Percentiles rank a stretch among this genome's conserved stretches.
These are phyloP conservation scores for Papilio helenus DNA, from an alignment of 1,140 invertebrate genomes.

Conservation along the genomic window DNA sequence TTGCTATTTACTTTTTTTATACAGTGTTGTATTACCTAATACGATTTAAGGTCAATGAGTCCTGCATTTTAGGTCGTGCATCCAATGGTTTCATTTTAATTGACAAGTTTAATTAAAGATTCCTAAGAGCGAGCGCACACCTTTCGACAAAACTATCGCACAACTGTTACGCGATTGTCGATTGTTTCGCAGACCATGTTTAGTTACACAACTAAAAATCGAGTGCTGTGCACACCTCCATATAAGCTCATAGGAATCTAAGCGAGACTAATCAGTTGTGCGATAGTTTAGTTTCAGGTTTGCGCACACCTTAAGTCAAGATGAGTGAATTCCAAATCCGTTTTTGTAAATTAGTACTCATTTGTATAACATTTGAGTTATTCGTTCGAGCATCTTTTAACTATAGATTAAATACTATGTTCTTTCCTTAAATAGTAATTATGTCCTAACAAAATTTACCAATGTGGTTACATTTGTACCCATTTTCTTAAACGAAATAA, in stretches of 20 bases:
- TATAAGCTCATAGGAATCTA: too few species aligned
- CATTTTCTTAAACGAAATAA: neutral
- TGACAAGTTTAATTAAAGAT: neutral
- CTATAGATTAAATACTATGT: neutral
- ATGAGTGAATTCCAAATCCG: neutral
- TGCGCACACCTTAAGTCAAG: neutral
- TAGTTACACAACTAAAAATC: too few species aligned
- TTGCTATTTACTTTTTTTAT: neutral
- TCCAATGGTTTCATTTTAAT: conserved; percentile 9
- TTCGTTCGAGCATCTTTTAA: neutral
- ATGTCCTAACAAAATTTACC: neutral
- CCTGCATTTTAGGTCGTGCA: conserved; percentile 24
- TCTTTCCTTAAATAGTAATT: neutral
- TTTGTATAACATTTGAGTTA: neutral
- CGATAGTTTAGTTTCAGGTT: too few species aligned
- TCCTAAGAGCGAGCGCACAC: neutral
- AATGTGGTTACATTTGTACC: neutral
- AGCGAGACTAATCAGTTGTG: too few species aligned
- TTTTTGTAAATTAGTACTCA: conserved; percentile 19
- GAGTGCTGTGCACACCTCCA: too few species aligned
- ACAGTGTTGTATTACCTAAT: conserved; percentile 23
- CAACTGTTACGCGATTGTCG: too few species aligned
- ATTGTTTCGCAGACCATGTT: too few species aligned
- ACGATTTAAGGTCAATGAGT: neutral
- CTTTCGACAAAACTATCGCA: too few species aligned